Evolutionary conservation across 2,113 vertebrate species (phyloP).

Genomic region (Oreochromis tanganicae): DNA sequence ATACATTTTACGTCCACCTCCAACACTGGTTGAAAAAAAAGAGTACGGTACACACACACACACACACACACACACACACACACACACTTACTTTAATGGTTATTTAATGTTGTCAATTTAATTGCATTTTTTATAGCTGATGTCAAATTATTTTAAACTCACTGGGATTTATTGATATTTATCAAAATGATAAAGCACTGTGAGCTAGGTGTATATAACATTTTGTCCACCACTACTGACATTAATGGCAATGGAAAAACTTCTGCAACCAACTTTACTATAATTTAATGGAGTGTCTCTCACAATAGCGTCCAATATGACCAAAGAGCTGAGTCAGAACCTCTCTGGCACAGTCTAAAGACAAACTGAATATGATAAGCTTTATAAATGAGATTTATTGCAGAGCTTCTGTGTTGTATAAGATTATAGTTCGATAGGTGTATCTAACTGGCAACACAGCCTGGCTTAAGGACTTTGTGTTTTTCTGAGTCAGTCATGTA

Average conservation of each 20-base stretch:
- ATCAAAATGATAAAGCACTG: background rate
- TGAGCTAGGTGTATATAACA: background rate
- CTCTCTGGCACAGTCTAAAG: background rate
- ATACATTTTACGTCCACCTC: background rate
- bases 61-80: background rate
- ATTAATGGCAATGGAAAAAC: background rate
- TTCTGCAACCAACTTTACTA: background rate
- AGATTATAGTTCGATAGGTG: background rate
- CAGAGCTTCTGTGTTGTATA: background rate
- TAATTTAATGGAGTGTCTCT: background rate
- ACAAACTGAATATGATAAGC: background rate
- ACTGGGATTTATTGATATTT: background rate
- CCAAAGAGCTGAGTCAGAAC: conserved; percentile 7
- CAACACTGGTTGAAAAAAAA: background rate
- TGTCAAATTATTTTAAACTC: background rate
- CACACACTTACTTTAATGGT: background rate
- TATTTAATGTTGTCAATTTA: background rate
- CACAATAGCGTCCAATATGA: background rate
- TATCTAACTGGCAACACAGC: background rate
- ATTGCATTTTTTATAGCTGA: background rate
- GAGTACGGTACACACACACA: background rate
- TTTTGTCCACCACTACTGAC: background rate
- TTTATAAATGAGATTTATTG: background rate
- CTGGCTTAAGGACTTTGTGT: background rate
- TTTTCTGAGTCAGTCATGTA: background rate